Evolutionary conservation across 2,888 invertebrate species (phyloP), one percentile per base, ranked within the genome.

Genomic region (Pseudococcus viburni): DNA sequence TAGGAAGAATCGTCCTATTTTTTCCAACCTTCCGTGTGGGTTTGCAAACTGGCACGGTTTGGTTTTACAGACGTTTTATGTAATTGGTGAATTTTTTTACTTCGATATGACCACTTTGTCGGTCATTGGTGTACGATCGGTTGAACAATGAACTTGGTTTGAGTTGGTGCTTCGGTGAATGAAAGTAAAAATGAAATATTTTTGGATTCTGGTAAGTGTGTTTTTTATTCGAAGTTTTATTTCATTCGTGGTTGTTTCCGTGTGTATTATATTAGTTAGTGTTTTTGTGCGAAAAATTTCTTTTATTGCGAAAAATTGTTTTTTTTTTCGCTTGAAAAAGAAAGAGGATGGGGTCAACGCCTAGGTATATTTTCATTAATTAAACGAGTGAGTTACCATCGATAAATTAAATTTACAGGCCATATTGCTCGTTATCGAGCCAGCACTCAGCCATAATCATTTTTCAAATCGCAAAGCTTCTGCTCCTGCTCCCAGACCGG

Each of bases 1-100:
- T 85, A 85, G 85, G 85, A 85, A 85, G 85, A 59, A 33, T 64
- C 64, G 85, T 85, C 85, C 85, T 64, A 85, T 55, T 85, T 85
- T 42, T 64, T 64, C 22, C 3, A 33, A 85, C 84, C 64, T 85
- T 85, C 85, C 59, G 85, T 55, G 85, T 85, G 64, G 85, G 85
- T 26, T 55, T 22, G 19, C 39, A 85, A 59, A 85, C 64, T 55
- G 39, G 85, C 51, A 85, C 17, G 46, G 85, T 59, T 85, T 22
- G 59, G 48, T 48, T 33, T 55, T 51, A 26, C 85, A 85, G 85
- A 85, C 85, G 55, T 42, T 85, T 85, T 85, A 85, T 59, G 85
- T 85, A 85, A 85, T 85, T 33, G 59, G 85, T 17, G 80, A 84
- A 51, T 55, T 85, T 85, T 85, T 85, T 85, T 33, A 22, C 59